Base-by-base conservation (phyloP, 92 coral and sea anemone genomes). In the Bergia puertoricense region DNA sequence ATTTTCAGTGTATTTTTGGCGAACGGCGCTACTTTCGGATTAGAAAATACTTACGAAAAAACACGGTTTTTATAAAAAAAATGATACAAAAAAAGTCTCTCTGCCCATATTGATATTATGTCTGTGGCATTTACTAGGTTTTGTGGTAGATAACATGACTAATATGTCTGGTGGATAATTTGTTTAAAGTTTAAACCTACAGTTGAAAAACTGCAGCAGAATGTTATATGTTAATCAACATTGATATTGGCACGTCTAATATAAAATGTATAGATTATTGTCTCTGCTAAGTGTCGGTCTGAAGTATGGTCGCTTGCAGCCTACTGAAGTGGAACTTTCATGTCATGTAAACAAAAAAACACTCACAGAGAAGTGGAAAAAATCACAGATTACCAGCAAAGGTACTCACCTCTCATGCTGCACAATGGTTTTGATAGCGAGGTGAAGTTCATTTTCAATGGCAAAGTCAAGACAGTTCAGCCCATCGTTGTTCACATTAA, bases 381-480 rank as follows among this genome's bases (percentile, higher is more conserved):
- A 77, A 80, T 51, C 39, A 72, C 15, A 39, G 0, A 0, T 54
- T 18, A 54, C 59, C 59, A 54, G 59, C 36, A 65, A 18, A 20
- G 8, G 23, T 8, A 8, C 80, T 81, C 76, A 93, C 95, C 95
- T 91, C 4, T 90, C 82, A 80, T 93, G 93, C 48, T 85, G 90
- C 11, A 91, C 74, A 39, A 93, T 93, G 8, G 92, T 86, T 89
- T 89, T 90, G 14, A 91, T 86, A 50, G 90, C 92, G 18, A 86
- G 90, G 16, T 73, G 81, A 9, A 86, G 82, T 9, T 91, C 85
- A 46, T 88, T 85, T 23, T 91, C 93, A 43, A 93, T 91, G 75
- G 95, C 95, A 48, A 88, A 91, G 76, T 93, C 93, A 13, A 93
- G 86, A 75, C 95, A 93, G 69, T 91, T 91, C 23, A 88, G 74